Percentiles rank a stretch among this genome's conserved stretches.
Evolutionary conservation across 2,797 vertebrate species (phyloP).

Genomic region (Poecilia gillii): DNA sequence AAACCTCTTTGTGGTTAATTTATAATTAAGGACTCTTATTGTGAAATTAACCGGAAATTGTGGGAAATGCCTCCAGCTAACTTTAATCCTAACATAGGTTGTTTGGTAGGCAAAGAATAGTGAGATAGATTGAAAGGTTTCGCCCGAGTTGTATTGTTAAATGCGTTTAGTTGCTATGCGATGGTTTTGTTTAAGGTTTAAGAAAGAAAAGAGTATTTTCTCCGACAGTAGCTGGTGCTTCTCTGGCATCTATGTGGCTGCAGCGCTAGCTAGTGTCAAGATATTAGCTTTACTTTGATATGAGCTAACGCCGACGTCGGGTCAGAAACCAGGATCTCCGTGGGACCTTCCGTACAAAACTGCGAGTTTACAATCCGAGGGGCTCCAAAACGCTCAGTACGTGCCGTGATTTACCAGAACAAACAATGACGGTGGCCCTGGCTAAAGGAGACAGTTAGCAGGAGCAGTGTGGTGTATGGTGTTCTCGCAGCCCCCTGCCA

Average conservation of each 20-base stretch:
- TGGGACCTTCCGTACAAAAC: neutral
- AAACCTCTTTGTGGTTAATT: neutral
- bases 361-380: neutral
- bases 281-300: constrained; percentile 39
- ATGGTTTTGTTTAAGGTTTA: neutral
- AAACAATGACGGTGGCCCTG: neutral
- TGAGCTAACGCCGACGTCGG: constrained; percentile 41
- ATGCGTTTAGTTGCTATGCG: neutral
- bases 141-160: neutral
- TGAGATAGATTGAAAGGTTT: neutral
- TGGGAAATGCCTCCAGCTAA: neutral
- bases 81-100: neutral
- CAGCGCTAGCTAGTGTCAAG: constrained; percentile 37
- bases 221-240: neutral
- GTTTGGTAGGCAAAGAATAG: neutral
- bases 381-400: neutral
- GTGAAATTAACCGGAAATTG: neutral
- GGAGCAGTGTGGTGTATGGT: neutral
- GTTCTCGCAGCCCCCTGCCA: constrained; percentile 35
- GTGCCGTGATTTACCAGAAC: neutral
- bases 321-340: constrained; percentile 21
- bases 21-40: neutral
- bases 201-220: neutral
- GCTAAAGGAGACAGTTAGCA: constrained; percentile 8
- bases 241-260: neutral